Percentiles rank a stretch among this genome's conserved stretches.
Evolutionary conservation across 2,797 vertebrate genomes (phyloP).

Genomic region (Halcyon smyrnensis): DNA sequence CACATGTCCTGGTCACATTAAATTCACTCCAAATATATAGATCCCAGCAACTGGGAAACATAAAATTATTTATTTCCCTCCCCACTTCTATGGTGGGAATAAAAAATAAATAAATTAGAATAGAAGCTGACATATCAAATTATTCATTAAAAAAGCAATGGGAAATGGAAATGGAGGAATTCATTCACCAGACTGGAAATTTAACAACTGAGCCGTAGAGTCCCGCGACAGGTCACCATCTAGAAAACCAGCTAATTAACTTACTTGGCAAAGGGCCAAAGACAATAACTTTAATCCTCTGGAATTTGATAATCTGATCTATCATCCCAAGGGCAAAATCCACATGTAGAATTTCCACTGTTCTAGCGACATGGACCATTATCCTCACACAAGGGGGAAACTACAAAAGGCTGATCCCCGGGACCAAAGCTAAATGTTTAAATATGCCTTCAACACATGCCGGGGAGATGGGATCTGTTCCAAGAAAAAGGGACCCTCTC

Average conservation of each 20-base stretch:
- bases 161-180: background rate
- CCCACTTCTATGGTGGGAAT: background rate
- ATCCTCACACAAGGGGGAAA: background rate
- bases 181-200: background rate
- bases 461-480: background rate
- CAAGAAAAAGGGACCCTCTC: conserved; percentile 37
- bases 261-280: background rate
- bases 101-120: background rate
- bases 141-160: background rate
- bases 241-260: conserved; percentile 32
- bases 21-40: background rate
- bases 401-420: conserved; percentile 17
- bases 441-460: background rate
- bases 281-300: conserved; percentile 39
- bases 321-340: conserved; percentile 29
- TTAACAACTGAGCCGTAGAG: background rate
- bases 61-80: background rate
- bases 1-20: background rate
- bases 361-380: background rate
- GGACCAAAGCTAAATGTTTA: conserved; percentile 21
- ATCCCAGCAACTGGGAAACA: background rate
- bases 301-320: conserved; percentile 46
- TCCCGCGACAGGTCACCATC: background rate
- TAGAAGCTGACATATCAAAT: background rate
- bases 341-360: background rate